These are phyloP conservation scores for Dermochelys coriacea DNA, from an alignment of 2,797 vertebrate species.

Conservation along the genomic window DNA sequence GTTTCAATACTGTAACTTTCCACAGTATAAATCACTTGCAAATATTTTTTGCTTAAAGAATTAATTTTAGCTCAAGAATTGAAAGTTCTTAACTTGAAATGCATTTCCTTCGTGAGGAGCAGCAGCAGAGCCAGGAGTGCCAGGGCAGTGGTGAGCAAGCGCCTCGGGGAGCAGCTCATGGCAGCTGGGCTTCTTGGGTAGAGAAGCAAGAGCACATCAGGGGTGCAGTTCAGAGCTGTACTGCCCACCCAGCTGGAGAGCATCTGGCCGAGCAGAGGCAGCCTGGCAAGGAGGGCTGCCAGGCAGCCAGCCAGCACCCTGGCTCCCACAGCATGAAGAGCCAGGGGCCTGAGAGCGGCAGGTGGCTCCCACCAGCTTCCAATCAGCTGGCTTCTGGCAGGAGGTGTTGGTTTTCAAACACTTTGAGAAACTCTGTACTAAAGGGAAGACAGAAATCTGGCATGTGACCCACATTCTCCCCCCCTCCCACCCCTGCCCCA, in stretches of 20 bases:
- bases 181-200: neutral
- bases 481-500: too few species aligned
- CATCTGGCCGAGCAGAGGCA: neutral
- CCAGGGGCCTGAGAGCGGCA: neutral
- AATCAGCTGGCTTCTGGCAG: too few species aligned
- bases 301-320: neutral
- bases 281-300: neutral
- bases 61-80: neutral
- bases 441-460: too few species aligned
- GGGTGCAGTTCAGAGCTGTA: neutral
- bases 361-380: too few species aligned
- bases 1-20: neutral
- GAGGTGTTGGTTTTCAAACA: too few species aligned
- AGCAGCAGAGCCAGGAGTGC: too few species aligned
- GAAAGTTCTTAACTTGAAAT: neutral
- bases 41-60: neutral
- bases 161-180: neutral
- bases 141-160: neutral
- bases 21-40: neutral
- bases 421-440: too few species aligned
- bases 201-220: neutral
- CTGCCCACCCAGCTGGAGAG: neutral
- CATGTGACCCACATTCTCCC: too few species aligned
- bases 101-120: neutral
- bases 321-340: neutral